These are phyloP conservation scores for Pocillopora meandrina DNA, from an alignment of 92 coral and sea anemone genomes.

Conservation along the genomic window DNA sequence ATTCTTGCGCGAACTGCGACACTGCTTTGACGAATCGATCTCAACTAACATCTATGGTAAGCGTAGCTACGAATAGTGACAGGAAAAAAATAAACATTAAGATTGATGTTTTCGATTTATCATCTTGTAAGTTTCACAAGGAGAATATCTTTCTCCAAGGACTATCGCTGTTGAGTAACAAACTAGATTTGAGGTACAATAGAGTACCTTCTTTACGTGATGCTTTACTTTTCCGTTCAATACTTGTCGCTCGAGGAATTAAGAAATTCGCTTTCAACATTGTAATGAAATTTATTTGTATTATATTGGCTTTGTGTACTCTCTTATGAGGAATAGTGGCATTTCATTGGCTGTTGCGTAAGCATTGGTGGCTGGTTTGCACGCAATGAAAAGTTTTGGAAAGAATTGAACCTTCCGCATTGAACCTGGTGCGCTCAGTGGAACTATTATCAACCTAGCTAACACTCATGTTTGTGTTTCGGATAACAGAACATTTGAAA, in stretches of 20 bases:
- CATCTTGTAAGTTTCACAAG: not conserved
- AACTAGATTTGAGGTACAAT: too few relatives aligned
- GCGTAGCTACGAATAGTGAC: not conserved
- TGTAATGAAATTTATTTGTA: not conserved
- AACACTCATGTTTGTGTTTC: too few relatives aligned
- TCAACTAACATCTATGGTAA: constrained; percentile 93
- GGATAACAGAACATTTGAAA: too few relatives aligned
- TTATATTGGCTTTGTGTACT: not conserved
- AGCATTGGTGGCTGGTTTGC: not conserved
- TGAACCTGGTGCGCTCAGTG: too few relatives aligned
- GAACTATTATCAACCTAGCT: too few relatives aligned
- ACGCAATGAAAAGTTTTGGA: not conserved
- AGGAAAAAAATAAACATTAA: too few relatives aligned
- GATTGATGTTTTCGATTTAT: not conserved
- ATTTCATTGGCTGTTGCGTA: not conserved
- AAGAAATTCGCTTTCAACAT: not conserved
- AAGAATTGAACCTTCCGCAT: not conserved
- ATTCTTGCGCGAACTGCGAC: constrained; percentile 99
- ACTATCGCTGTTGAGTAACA: too few relatives aligned
- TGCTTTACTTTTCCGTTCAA: too few relatives aligned
- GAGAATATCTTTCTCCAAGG: not conserved
- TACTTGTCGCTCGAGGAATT: too few relatives aligned
- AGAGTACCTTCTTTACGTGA: too few relatives aligned
- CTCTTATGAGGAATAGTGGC: not conserved
- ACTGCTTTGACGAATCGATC: constrained; percentile 99